Percentiles rank a stretch among this genome's conserved stretches.
Evolutionary conservation across 2,888 invertebrate species (phyloP).

Genomic region (Clivina fossor): DNA sequence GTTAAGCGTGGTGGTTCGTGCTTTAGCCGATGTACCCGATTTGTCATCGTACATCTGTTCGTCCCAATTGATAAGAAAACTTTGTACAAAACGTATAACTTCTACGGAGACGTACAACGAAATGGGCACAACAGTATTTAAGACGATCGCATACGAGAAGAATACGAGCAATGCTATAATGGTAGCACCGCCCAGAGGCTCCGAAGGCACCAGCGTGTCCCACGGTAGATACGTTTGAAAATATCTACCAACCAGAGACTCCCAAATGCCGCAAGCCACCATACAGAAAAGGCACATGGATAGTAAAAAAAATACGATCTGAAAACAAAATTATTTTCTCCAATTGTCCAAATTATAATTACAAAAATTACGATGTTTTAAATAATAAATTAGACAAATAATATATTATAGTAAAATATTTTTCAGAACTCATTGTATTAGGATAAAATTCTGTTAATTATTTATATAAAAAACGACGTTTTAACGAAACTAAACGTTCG

Average conservation of each 20-base stretch:
- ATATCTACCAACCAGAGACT: constrained; percentile 87
- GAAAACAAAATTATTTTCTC: constrained; percentile 49
- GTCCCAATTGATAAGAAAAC: constrained; percentile 99
- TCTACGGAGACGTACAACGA: constrained; percentile 95
- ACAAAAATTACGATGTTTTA: neutral
- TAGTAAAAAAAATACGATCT: constrained; percentile 98
- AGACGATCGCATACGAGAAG: constrained; percentile 98
- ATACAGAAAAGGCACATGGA: constrained; percentile 98
- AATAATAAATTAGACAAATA: too few species aligned
- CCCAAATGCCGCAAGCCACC: constrained; percentile 97
- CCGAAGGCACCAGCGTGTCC: constrained; percentile 88
- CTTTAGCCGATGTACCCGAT: constrained; percentile 88
- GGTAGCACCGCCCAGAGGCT: constrained; percentile 80
- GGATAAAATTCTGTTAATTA: too few species aligned
- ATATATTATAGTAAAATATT: too few species aligned
- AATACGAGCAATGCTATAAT: constrained; percentile 95
- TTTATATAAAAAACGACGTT: too few species aligned
- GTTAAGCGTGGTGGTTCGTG: constrained; percentile 96
- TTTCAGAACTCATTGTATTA: too few species aligned
- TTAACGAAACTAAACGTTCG: too few species aligned
- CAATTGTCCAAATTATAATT: neutral
- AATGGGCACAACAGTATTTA: constrained; percentile 99
- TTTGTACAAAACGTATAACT: constrained; percentile 97
- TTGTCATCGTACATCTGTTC: constrained; percentile 95
- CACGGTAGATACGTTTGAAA: constrained; percentile 91